Evolutionary conservation across 2,797 vertebrate species (phyloP), one percentile per base, ranked within the genome.

Genomic region (Rachycentron canadum): DNA sequence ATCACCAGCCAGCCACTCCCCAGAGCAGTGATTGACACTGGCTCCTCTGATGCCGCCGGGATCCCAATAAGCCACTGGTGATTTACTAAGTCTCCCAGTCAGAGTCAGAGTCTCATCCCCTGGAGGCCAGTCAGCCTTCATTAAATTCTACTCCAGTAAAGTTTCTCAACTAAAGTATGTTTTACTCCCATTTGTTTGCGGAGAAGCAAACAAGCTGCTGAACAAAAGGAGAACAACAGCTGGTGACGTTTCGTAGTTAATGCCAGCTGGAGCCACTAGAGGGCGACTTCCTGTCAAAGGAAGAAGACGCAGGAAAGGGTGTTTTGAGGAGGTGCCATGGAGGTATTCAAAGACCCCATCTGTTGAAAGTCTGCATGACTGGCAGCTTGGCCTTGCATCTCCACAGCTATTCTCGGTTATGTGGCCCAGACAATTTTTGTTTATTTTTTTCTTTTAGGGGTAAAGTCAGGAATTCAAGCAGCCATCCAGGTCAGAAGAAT

Each of bases 331-430:
- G 63, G 53, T 23, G 62, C 69, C 64, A 59, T 10, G 17, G 17
- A 64, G 69, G 56, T 7, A 59, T 36, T 82, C 28, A 66, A 23
- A 82, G 41, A 75, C 60, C 76, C 65, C 81, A 85, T 89, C 78
- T 93, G 86, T 43, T 84, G 64, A 66, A 65, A 76, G 78, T 83
- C 86, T 87, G 85, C 68, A 83, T 72, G 62, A 73, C 85, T 78
- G 76, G 67, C 77, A 85, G 70, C 67, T 65, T 69, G 65, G 81
- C 67, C 76, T 78, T 45, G 71, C 50, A 59, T 72, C 55, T 64
- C 61, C 25, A 67, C 56, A 73, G 52, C 57, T 82, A 73, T 71
- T 78, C 38, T 47, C 60, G 77, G 50, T 69, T 65, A 57, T 68
- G 28, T 32, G 61, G 72, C 66, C 78, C 28, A 49, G 49, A 53